Conservation (phyloP, 2,113 vertebrate genomes). For the Spea bombifrons region DNA sequence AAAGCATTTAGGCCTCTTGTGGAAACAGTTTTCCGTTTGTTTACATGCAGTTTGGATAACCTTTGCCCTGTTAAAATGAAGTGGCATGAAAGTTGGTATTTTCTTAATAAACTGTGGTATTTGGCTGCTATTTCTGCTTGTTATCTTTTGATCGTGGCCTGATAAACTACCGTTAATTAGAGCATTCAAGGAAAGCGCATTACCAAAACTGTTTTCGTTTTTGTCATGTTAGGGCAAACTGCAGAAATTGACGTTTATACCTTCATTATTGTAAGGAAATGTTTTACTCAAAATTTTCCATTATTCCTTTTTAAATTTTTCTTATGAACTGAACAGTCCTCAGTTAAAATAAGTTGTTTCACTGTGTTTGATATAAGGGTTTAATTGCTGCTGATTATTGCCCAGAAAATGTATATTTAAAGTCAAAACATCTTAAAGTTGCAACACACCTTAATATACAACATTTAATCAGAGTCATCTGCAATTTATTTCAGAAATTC, state of each 20-base stretch:
- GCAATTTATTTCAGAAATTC: too few species aligned
- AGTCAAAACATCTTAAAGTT: too few species aligned
- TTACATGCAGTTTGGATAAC: constrained; percentile 26
- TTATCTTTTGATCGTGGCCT: constrained; percentile 1
- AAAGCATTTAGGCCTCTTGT: background rate
- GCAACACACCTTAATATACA: too few species aligned
- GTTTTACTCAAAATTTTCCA: too few species aligned
- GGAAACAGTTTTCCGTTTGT: constrained; percentile 13
- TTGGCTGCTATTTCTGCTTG: constrained; percentile 6
- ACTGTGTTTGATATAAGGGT: too few species aligned
- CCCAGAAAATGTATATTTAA: too few species aligned
- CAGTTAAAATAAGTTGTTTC: too few species aligned
- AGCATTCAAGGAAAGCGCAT: background rate
- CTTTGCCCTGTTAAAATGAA: constrained; percentile 7
- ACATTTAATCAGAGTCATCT: too few species aligned
- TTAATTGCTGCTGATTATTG: too few species aligned
- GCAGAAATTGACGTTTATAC: background rate
- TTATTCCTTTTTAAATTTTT: too few species aligned
- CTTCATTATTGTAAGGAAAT: too few species aligned
- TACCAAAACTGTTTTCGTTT: background rate
- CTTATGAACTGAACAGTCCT: too few species aligned
- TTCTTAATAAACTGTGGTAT: constrained; percentile 26
- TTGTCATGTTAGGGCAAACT: background rate
- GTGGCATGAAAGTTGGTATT: constrained; percentile 38
- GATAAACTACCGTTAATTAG: constrained; percentile 1